Evolutionary conservation across 2,797 vertebrate genomes (phyloP).

Genomic region (Cyclura pinguis): DNA sequence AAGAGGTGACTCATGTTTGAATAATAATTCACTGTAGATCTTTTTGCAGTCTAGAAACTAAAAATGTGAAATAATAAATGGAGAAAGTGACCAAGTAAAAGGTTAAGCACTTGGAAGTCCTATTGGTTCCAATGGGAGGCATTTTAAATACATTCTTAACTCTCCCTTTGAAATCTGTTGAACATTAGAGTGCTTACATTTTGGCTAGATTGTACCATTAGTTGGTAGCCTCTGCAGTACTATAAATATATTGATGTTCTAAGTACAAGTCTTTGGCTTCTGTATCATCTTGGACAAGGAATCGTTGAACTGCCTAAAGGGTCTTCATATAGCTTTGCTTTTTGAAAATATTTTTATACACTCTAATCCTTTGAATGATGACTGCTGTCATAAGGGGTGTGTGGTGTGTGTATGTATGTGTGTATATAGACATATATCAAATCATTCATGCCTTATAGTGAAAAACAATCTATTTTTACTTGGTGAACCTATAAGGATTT

Average conservation of each 20-base stretch:
- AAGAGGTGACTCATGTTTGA: constrained; percentile 73
- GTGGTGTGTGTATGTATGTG: background rate
- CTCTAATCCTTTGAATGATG: constrained; percentile 21
- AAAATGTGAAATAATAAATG: constrained; percentile 77
- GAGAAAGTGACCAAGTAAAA: constrained; percentile 8
- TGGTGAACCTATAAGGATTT: constrained; percentile 61
- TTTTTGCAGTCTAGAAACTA: constrained; percentile 73
- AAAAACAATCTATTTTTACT: constrained; percentile 60
- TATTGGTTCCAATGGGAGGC: constrained; percentile 4
- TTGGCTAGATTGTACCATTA: constrained; percentile 33
- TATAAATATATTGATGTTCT: constrained; percentile 59
- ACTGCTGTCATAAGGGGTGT: constrained; percentile 10
- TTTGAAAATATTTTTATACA: constrained; percentile 68
- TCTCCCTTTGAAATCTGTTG: constrained; percentile 12
- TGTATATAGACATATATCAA: constrained; percentile 42
- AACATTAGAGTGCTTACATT: constrained; percentile 33
- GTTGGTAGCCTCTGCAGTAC: constrained; percentile 64
- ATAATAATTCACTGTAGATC: constrained; percentile 75
- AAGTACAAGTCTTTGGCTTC: constrained; percentile 66
- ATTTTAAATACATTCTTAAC: constrained; percentile 2
- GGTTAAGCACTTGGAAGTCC: constrained; percentile 28
- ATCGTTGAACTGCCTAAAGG: constrained; percentile 68
- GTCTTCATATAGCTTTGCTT: constrained; percentile 71
- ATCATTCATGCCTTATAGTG: constrained; percentile 78
- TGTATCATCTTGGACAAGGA: constrained; percentile 59